These are phyloP conservation scores for Rhinogobio ventralis DNA, from an alignment of 2,797 vertebrate genomes.

Conservation along the genomic window DNA sequence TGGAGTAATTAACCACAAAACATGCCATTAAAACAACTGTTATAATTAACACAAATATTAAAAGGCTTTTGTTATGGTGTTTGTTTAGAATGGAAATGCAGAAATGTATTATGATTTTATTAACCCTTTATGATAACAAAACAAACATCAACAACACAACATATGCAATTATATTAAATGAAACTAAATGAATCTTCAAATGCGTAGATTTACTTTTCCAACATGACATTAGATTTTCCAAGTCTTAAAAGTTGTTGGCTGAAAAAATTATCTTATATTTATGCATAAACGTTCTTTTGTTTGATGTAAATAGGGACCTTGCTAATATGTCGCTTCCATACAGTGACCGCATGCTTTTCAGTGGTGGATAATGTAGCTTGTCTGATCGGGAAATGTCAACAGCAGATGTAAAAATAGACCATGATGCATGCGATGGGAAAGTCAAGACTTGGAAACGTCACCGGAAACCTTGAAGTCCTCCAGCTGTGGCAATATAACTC, in stretches of 20 bases:
- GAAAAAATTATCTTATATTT: not conserved
- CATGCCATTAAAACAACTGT: not conserved
- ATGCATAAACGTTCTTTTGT: constrained; percentile 1
- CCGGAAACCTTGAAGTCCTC: constrained; percentile 78
- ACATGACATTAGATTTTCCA: not conserved
- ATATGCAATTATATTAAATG: not conserved
- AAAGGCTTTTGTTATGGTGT: not conserved
- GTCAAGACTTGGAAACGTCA: constrained; percentile 76
- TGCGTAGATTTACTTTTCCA: not conserved
- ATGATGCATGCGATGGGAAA: constrained; percentile 78
- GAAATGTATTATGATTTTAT: not conserved
- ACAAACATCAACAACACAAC: not conserved
- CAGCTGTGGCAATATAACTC: constrained; percentile 71
- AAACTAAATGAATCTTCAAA: not conserved
- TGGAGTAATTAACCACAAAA: constrained; percentile 58
- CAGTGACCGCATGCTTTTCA: constrained; percentile 2
- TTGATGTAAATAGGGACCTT: constrained; percentile 9
- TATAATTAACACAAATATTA: not conserved
- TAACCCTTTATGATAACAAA: not conserved
- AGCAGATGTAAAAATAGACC: constrained; percentile 80
- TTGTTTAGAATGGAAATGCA: not conserved
- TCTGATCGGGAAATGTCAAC: constrained; percentile 77
- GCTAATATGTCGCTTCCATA: not conserved
- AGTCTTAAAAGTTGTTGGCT: not conserved
- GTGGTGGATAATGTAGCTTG: constrained; percentile 62